Percentiles rank a stretch among this genome's conserved stretches.
Conservation (phyloP, 2,113 vertebrate species). For the Vulpes vulpes region DNA sequence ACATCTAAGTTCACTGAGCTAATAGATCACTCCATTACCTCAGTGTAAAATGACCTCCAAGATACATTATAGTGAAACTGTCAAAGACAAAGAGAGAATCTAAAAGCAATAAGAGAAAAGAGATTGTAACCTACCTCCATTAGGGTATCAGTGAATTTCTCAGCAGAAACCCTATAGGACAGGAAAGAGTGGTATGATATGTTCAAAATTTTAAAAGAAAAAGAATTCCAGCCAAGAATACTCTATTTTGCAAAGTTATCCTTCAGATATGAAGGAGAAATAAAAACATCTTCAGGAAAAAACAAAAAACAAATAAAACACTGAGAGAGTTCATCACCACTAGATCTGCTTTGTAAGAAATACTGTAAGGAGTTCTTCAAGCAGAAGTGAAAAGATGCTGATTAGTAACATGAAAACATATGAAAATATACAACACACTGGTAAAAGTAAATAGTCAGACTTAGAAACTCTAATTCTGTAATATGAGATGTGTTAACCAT, state of each 20-base stretch:
- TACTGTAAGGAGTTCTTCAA: not conserved
- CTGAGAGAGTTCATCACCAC: not conserved
- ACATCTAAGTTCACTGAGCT: not conserved
- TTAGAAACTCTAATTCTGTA: not conserved
- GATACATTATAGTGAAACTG: not conserved
- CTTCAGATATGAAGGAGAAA: not conserved
- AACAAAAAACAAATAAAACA: not conserved
- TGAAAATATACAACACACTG: not conserved
- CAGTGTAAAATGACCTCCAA: not conserved
- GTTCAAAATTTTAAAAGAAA: not conserved
- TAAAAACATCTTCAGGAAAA: not conserved
- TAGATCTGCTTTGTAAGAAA: not conserved
- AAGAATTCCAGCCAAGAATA: not conserved
- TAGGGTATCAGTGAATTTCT: not conserved
- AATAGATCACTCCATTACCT: slow-evolving; percentile 9
- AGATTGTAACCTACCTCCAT: not conserved
- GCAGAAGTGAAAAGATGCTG: not conserved
- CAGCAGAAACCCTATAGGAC: not conserved
- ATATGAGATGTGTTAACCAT: not conserved
- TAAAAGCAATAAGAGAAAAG: not conserved
- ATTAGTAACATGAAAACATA: not conserved
- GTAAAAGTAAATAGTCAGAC: not conserved
- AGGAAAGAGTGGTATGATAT: not conserved
- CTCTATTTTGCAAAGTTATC: not conserved
- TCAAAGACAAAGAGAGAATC: not conserved